phyloP scores from a whole-genome alignment of 37 sponge, comb jelly and placozoan species.

The Lycopodina hypogea region DNA sequence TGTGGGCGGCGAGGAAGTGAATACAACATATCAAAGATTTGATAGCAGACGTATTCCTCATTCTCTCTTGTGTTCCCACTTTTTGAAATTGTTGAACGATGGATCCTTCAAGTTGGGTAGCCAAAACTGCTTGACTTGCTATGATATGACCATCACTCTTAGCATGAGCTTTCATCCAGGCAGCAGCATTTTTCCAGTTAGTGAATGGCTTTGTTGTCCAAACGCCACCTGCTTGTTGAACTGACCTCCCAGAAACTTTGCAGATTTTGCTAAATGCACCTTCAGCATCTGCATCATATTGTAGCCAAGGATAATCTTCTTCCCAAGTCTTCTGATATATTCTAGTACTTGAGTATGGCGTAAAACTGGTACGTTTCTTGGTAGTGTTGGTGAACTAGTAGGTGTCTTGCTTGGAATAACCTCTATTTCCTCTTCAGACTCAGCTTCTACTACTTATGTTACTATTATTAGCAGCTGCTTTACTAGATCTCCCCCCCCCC shows the following conservation, averaged over 20 bases:
- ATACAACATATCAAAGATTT: conserved; percentile 62
- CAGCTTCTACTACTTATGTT: too few relatives aligned
- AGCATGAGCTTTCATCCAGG: conserved; percentile 55
- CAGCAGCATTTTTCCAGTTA: conserved; percentile 68
- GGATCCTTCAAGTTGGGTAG: conserved; percentile 38
- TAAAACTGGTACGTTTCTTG: too few relatives aligned
- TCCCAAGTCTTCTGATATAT: too few relatives aligned
- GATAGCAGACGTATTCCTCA: conserved; percentile 60
- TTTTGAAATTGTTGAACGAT: conserved; percentile 58
- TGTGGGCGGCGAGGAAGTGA: conserved; percentile 59
- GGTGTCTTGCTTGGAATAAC: too few relatives aligned
- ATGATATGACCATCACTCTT: not conserved
- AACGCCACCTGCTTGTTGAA: conserved; percentile 41
- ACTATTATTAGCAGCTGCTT: too few relatives aligned
- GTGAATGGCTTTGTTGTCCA: conserved; percentile 59
- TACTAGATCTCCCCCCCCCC: too few relatives aligned
- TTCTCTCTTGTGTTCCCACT: conserved; percentile 25
- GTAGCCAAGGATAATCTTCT: too few relatives aligned
- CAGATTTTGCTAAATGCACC: conserved; percentile 38
- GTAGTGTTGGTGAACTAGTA: too few relatives aligned
- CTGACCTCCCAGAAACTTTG: conserved; percentile 16
- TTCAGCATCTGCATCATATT: not conserved
- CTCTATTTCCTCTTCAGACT: too few relatives aligned
- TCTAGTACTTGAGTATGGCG: too few relatives aligned
- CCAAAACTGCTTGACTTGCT: not conserved